Conservation (phyloP, 1,140 invertebrate genomes). For the Eurytemora carolleeae region DNA sequence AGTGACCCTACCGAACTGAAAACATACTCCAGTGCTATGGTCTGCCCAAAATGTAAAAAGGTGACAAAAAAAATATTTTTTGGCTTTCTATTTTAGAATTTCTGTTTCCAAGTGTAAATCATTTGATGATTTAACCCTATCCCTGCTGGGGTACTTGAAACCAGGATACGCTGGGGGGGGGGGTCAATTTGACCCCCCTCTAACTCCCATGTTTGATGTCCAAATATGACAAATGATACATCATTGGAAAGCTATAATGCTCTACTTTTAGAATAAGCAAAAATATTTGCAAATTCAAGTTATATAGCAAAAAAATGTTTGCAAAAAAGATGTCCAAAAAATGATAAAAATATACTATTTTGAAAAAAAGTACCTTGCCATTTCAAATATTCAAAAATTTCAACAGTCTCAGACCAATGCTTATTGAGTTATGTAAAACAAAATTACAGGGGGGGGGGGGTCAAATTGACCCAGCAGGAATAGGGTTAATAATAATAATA, state of each 20-base stretch:
- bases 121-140: neutral
- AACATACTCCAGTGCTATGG: neutral
- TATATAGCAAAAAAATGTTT: too few species aligned
- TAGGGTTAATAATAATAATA: neutral
- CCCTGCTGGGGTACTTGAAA: neutral
- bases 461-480: too few species aligned
- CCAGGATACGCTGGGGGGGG: too few species aligned
- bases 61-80: neutral
- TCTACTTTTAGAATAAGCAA: too few species aligned
- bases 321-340: too few species aligned
- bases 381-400: neutral
- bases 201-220: too few species aligned
- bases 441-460: too few species aligned
- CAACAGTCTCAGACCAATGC: neutral
- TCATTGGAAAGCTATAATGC: neutral
- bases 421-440: neutral
- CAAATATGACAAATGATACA: neutral
- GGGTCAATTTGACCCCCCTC: too few species aligned
- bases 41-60: neutral
- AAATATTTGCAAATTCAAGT: too few species aligned
- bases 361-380: neutral
- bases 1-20: neutral
- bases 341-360: too few species aligned
- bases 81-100: too few species aligned
- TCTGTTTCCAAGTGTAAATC: neutral